phyloP scores from a whole-genome alignment of 2,797 vertebrate genomes.

The Gambusia yucatana region DNA sequence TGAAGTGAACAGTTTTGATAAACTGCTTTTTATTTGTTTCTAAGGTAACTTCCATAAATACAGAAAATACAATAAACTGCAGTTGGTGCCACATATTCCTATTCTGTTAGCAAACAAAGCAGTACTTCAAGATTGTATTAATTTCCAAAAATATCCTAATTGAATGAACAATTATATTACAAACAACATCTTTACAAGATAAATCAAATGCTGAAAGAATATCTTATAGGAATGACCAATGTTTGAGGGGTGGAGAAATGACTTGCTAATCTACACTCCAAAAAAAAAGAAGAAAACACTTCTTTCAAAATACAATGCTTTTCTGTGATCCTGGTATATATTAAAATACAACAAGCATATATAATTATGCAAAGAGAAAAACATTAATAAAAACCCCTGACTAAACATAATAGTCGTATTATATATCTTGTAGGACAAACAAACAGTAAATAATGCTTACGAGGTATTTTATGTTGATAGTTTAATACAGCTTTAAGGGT shows the following conservation, averaged over 20 bases:
- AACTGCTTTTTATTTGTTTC: conserved; percentile 53
- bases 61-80: conserved; percentile 16
- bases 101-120: conserved; percentile 22
- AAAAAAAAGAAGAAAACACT: background rate
- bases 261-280: conserved; percentile 14
- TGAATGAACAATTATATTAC: conserved; percentile 1
- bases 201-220: conserved; percentile 9
- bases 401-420: conserved; percentile 9
- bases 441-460: conserved; percentile 2
- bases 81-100: conserved; percentile 26
- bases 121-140: conserved; percentile 5
- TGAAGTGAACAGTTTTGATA: conserved; percentile 13
- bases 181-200: conserved; percentile 20
- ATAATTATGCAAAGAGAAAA: conserved; percentile 8
- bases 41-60: conserved; percentile 10
- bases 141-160: conserved; percentile 9
- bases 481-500: conserved; percentile 28
- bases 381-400: conserved; percentile 7
- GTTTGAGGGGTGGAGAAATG: background rate
- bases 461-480: conserved; percentile 37
- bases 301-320: conserved; percentile 4
- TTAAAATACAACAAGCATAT: conserved; percentile 14
- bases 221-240: conserved; percentile 14
- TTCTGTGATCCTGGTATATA: background rate
- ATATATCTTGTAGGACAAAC: background rate